Conservation (phyloP, 2,113 vertebrate genomes). For the Cyrtonyx montezumae region DNA sequence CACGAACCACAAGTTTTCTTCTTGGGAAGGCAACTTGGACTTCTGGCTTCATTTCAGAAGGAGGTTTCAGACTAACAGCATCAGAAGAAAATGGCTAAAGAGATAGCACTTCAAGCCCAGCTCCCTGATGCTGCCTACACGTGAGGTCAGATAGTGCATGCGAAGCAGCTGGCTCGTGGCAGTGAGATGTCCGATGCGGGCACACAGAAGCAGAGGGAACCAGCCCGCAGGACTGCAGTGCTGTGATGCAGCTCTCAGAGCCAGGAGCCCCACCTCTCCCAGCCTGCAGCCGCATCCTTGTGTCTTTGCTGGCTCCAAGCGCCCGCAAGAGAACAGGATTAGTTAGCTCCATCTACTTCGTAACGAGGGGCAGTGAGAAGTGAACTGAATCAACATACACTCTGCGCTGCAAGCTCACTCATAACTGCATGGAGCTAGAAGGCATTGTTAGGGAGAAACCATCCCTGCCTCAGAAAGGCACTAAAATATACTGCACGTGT, state of each 20-base stretch:
- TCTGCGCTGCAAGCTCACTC: neutral
- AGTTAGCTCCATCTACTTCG: neutral
- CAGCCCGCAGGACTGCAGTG: neutral
- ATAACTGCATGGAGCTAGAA: neutral
- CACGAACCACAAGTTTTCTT: neutral
- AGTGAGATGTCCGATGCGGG: accelerated
- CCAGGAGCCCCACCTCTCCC: neutral
- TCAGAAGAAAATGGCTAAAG: neutral
- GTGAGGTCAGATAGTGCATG: neutral
- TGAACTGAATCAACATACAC: neutral
- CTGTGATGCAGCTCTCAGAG: neutral
- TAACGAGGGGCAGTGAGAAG: neutral
- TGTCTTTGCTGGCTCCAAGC: neutral
- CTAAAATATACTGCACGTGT: neutral
- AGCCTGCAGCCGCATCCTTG: accelerated
- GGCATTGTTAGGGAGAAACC: neutral
- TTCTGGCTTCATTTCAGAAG: neutral
- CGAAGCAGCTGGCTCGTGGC: neutral
- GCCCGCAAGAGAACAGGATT: neutral
- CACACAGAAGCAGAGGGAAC: neutral
- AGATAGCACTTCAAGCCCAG: neutral
- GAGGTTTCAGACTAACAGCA: neutral
- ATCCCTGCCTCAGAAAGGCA: neutral
- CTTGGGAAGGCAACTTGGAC: neutral
- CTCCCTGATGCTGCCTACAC: neutral